phyloP scores from a whole-genome alignment of 2,797 vertebrate species.

The Phoxinus dragarum region DNA sequence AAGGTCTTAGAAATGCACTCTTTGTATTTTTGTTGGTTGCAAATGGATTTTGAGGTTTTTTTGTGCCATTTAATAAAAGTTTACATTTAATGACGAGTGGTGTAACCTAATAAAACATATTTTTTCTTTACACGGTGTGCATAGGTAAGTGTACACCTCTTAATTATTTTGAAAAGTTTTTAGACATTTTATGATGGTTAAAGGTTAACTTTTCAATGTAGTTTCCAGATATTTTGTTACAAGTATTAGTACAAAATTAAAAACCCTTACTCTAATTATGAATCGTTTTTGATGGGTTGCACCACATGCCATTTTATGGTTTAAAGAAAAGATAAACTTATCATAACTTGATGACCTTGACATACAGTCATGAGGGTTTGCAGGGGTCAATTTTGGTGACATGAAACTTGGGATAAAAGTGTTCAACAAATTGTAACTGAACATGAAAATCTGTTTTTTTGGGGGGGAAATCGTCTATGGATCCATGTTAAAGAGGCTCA shows the following conservation, averaged over 20 bases:
- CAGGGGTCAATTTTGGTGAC: background rate
- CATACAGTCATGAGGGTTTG: background rate
- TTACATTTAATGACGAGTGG: background rate
- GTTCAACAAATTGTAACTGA: background rate
- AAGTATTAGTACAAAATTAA: background rate
- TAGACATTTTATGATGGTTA: background rate
- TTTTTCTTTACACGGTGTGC: background rate
- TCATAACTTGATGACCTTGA: background rate
- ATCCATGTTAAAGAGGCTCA: background rate
- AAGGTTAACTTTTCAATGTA: background rate
- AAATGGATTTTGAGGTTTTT: background rate
- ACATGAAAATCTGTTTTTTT: background rate
- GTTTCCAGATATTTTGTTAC: background rate
- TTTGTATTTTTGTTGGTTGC: background rate
- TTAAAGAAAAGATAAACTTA: background rate
- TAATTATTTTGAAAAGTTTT: background rate
- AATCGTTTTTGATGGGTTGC: background rate
- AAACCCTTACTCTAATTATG: background rate
- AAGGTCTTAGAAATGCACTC: background rate
- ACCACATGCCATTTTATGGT: background rate
- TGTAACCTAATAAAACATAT: background rate
- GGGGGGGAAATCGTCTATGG: background rate
- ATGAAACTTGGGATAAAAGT: background rate
- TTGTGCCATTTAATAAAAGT: background rate
- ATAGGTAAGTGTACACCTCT: background rate